A percentile compares a stretch with the other conserved stretches of the same genome.
phyloP scores from a whole-genome alignment of 2,113 vertebrate species.

The Mesoclemmys tuberculata region DNA sequence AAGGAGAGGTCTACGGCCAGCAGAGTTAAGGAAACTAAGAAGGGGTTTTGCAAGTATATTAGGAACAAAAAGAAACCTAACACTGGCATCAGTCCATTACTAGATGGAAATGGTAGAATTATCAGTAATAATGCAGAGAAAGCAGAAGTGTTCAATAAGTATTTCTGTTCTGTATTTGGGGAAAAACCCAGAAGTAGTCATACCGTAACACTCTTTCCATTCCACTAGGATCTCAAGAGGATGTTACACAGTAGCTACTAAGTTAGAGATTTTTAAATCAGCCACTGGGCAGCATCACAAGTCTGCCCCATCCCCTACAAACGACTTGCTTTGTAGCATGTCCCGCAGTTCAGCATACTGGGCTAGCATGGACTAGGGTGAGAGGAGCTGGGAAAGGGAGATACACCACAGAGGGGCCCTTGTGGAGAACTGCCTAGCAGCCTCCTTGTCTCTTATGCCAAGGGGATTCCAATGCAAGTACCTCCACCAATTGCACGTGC shows the following conservation, averaged over 20 bases:
- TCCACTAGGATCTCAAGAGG: background rate
- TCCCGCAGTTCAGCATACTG: background rate
- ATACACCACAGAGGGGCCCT: background rate
- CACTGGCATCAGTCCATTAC: background rate
- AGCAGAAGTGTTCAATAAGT: background rate
- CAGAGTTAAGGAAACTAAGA: background rate
- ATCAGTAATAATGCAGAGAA: background rate
- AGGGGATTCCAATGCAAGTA: rapidly evolving
- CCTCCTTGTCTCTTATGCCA: background rate
- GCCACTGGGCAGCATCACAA: background rate
- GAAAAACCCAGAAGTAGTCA: background rate
- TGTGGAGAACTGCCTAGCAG: background rate
- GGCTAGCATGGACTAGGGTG: background rate
- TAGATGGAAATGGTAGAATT: background rate
- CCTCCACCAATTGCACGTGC: background rate
- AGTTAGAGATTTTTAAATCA: background rate
- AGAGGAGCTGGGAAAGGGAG: background rate
- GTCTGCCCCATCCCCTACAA: background rate
- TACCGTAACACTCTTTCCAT: background rate
- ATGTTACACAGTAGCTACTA: background rate
- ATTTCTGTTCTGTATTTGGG: background rate
- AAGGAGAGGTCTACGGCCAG: background rate
- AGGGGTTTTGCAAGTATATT: background rate
- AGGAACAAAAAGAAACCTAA: background rate
- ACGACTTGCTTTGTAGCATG: background rate